Base-by-base conservation (phyloP, 2,113 vertebrate genomes). In the Collichthys lucidus region DNA sequence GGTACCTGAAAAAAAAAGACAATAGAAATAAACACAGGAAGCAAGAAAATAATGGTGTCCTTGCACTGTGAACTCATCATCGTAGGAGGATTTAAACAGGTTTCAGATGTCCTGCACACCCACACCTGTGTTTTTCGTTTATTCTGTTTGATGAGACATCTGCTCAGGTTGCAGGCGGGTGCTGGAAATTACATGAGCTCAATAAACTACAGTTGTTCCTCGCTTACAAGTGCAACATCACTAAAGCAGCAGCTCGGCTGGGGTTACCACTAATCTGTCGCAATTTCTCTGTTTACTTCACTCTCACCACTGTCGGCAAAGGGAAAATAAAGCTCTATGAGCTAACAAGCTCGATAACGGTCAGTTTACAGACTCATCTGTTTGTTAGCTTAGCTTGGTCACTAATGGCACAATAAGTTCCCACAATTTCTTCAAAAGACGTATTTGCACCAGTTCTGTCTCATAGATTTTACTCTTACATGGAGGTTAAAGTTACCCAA, bases 11-110 rank as follows among this genome's bases (percentile, higher is more conserved):
- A 82, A 46, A 56, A 53, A 69, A 44, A 80, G 15, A 66, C 22
- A 44, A 16, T 71, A 11, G 20, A 60, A 76, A 78, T 44, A 47
- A 89, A 84, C 17, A 52, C 42, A 31, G 64, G 17, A 61, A 59
- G 67, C 74, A 42, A 26, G 69, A 61, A 46, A 56, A 63, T n/a
- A 65, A 44, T 42, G 16, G 11, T 29, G 68, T 66, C 19, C 31
- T 44, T 53, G 67, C 79, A 40, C 20, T 29, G 9, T 71, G 12
- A 77, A 64, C 47, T 53, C 40, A 2, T 14, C 14, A 24, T 14
- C 1, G 3, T 14, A 35, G 47, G 26, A 77, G 64, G 29, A 63
- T 29, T 76, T 77, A 56, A 56, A 63, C 14, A 31, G 12, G 19
- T 3, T 64, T 46, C 53, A 69, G 57, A 44, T 20, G 17, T 1